phyloP scores from a whole-genome alignment of 2,113 vertebrate species.

The Ceyx cyanopectus region DNA sequence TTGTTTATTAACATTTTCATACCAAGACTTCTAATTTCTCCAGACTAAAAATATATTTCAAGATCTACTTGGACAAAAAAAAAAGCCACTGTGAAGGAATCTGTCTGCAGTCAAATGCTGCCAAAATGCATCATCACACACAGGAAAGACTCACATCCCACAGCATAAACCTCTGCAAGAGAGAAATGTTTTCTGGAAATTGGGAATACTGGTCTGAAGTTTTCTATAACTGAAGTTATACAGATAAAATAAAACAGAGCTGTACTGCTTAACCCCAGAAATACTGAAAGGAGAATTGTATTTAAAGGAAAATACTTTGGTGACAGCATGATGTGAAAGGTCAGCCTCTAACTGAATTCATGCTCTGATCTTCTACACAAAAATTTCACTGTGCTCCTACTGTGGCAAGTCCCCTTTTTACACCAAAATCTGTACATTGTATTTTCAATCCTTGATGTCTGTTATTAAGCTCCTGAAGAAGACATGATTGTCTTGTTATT shows the following conservation, averaged over 20 bases:
- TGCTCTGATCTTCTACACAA: background rate
- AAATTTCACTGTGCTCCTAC: background rate
- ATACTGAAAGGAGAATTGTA: background rate
- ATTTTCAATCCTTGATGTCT: constrained; percentile 12
- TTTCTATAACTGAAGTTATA: background rate
- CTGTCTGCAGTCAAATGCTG: background rate
- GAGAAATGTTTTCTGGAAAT: background rate
- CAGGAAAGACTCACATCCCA: background rate
- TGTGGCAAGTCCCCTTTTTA: background rate
- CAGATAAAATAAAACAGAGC: background rate
- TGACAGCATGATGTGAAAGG: background rate
- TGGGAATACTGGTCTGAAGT: background rate
- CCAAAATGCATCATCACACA: background rate
- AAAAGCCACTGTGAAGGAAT: background rate
- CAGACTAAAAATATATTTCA: constrained; percentile 11
- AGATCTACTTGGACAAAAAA: background rate
- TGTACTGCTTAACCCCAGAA: background rate
- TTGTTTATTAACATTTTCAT: background rate
- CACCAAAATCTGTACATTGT: background rate
- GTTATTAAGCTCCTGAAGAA: background rate
- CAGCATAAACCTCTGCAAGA: background rate
- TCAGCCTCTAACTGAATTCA: background rate
- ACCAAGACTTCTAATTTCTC: background rate
- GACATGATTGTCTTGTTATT: constrained; percentile 64
- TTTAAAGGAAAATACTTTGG: background rate